phyloP scores from a whole-genome alignment of 2,113 vertebrate species.

The Platysteira castanea region DNA sequence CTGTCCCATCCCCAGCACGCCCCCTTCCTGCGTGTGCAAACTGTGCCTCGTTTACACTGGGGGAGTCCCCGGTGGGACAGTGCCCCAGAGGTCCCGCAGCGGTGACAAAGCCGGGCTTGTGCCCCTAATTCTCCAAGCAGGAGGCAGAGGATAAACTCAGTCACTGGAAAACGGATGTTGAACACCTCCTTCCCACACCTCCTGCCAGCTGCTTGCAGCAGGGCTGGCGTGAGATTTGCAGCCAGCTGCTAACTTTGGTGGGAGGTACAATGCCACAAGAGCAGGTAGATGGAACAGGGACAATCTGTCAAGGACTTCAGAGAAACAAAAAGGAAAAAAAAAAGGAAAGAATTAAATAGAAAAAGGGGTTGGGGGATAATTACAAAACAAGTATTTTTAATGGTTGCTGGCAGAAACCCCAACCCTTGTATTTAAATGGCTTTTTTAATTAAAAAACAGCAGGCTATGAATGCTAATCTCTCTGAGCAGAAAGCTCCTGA shows the following conservation, averaged over 20 bases:
- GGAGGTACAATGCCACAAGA: slow-evolving; percentile 27
- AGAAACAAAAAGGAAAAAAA: neutral
- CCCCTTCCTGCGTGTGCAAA: neutral
- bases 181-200: slow-evolving; percentile 76
- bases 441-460: slow-evolving; percentile 76
- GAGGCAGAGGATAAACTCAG: slow-evolving; percentile 41
- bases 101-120: neutral
- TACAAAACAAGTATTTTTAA: slow-evolving; percentile 70
- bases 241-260: slow-evolving; percentile 70
- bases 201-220: slow-evolving; percentile 55
- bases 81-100: fast-evolving
- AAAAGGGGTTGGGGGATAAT: slow-evolving; percentile 57
- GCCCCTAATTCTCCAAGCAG: neutral
- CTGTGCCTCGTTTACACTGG: fast-evolving
- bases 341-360: neutral
- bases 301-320: slow-evolving; percentile 22
- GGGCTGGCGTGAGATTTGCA: slow-evolving; percentile 62
- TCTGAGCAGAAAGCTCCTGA: slow-evolving; percentile 64
- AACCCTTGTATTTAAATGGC: slow-evolving; percentile 69
- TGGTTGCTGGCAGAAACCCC: slow-evolving; percentile 60
- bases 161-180: slow-evolving; percentile 43
- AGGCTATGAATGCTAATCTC: slow-evolving; percentile 70
- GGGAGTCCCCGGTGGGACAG: neutral
- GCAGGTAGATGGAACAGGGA: slow-evolving; percentile 20
- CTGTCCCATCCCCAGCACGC: neutral